Evolutionary conservation across 2,797 vertebrate species (phyloP), one percentile per base, ranked within the genome.

Genomic region (Gephyroberyx darwinii): DNA sequence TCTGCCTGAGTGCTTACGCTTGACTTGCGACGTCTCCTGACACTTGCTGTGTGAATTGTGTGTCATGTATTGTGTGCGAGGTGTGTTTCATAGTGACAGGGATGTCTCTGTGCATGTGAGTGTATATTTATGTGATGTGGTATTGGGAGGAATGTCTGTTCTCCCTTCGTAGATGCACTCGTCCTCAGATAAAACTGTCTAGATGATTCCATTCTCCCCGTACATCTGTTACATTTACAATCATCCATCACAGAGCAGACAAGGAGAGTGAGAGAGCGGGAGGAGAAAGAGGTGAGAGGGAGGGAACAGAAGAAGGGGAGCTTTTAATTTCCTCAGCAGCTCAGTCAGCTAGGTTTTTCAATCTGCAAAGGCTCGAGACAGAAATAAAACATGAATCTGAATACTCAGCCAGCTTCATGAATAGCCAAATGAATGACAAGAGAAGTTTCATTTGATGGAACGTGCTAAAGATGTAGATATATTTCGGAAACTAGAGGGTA

Each of bases 301-400:
- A 10, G 20, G 12, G 54, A 53, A 71, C 20, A 72, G 31, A 13
- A 20, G 41, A 37, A 45, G 26, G 33, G 41, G 59, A 69, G 71
- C 63, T 79, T 86, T 86, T 81, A 77, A 86, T 87, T 87, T 85
- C 71, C 73, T 83, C 69, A 71, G 66, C 71, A 17, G 77, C 51
- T 43, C 75, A 58, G 68, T 64, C 47, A 45, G 68, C 13, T 22
- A 73, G 57, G 51, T 72, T 74, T 82, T 65, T 52, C 65, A 39
- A 58, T 72, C 57, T 70, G 71, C 20, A 63, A 20, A 71, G 39
- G 54, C 51, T 10, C 5, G 69, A 69, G 66, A 64, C 19, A 75
- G 60, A 70, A 51, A 8, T 31, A 67, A 31, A 47, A 64, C 17
- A n/a, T 5, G 30, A 72, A 65, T 50, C 53, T 17, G 43, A 48